Conservation (phyloP, 1,140 invertebrate genomes). For the Oncopodura yosiiana region DNA sequence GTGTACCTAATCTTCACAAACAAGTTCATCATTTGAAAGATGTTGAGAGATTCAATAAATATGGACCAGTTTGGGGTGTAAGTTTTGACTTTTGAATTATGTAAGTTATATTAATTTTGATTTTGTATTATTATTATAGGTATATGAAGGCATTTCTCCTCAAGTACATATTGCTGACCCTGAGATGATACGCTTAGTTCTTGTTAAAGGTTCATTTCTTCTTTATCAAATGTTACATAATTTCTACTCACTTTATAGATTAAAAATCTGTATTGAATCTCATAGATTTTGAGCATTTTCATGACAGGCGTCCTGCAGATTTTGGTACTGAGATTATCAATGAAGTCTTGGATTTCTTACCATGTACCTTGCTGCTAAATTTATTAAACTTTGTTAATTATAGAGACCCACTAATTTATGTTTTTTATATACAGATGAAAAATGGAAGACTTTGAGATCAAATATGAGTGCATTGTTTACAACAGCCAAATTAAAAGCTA, state of each 20-base stretch:
- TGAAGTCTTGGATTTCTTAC: slow-evolving; percentile 14
- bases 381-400: neutral
- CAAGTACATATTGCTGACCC: slow-evolving; percentile 15
- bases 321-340: slow-evolving; percentile 12
- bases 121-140: slow-evolving; percentile 1
- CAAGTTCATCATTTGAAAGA: slow-evolving; percentile 20
- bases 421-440: slow-evolving; percentile 15
- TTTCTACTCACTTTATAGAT: too few species aligned
- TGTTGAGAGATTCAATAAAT: slow-evolving; percentile 21
- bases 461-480: slow-evolving; percentile 10
- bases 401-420: neutral
- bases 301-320: slow-evolving; percentile 4
- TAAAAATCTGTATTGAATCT: too few species aligned
- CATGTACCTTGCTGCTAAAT: slow-evolving; percentile 4
- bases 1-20: slow-evolving; percentile 14
- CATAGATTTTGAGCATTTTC: slow-evolving; percentile 22
- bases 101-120: neutral
- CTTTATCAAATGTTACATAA: too few species aligned
- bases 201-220: too few species aligned
- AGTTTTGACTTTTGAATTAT: neutral
- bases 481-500: slow-evolving; percentile 5
- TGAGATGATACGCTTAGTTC: slow-evolving; percentile 13
- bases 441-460: slow-evolving; percentile 14
- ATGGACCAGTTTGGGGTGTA: slow-evolving; percentile 29
- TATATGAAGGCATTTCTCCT: slow-evolving; percentile 5